Base-by-base conservation (phyloP, 2,888 invertebrate genomes). In the Prenolepis imparis region DNA sequence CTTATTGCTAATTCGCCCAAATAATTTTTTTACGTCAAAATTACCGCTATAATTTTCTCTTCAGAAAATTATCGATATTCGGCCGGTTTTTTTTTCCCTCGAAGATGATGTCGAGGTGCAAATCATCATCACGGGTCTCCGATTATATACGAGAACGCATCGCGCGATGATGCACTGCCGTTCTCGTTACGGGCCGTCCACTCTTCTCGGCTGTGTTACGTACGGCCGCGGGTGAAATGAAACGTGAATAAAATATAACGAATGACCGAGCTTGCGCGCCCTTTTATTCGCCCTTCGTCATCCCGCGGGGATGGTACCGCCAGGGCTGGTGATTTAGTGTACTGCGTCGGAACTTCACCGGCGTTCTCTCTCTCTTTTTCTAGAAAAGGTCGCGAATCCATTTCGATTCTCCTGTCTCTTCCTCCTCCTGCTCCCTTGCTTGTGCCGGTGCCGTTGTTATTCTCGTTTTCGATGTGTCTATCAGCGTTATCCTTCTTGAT, bases 241-340 rank as follows among this genome's bases (percentile, higher is more conserved):
- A 90, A 88, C 88, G 87, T 90, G 91, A 92, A 92, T 92, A 92
- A 92, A 92, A 90, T 89, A 93, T 91, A 90, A 91, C 89, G 89
- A 87, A 89, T 89, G 88, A 83, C 87, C 86, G 39, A 64, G 74
- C 77, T 41, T 41, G 28, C 67, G 52, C 36, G 12, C 55, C n/a
- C 21, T 52, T 52, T 32, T 18, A 41, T 18, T 44, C 68, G 55
- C 64, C 70, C 39, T 73, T 84, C 80, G 48, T 64, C 72, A 28
- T 73, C 80, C 83, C 84, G 21, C 83, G 82, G 87, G 83, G 28
- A 64, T 44, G 70, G 74, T 80, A 74, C 61, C 84, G 36, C n/a
- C 52, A 36, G 24, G 78, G n/a, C 70, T 78, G 86, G 87, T 92
- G 91, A 92, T 92, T 92, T 90, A 91, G 87, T 83, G 74, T 81